Conservation (phyloP, 2,113 vertebrate species). For the Pleuronectes platessa region DNA sequence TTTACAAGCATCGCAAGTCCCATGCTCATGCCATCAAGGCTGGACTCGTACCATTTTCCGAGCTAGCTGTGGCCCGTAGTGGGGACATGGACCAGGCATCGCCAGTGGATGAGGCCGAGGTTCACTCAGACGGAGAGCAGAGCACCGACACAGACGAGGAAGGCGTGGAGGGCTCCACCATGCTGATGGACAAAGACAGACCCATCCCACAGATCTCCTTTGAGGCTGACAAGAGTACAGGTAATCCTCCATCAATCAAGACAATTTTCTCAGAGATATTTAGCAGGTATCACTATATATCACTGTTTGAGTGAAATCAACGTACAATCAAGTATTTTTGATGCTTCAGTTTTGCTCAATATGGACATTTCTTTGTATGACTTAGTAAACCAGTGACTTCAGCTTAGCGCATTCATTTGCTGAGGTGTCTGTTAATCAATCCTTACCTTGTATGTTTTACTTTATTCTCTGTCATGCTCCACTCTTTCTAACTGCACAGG, state of each 20-base stretch:
- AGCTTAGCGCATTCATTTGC: neutral
- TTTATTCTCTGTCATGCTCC: neutral
- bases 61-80: slow-evolving; percentile 86
- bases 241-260: slow-evolving; percentile 32
- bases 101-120: slow-evolving; percentile 90
- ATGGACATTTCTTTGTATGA: neutral
- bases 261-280: too few species aligned
- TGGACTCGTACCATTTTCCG: slow-evolving; percentile 95
- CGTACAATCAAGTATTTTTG: too few species aligned
- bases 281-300: too few species aligned
- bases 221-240: slow-evolving; percentile 82
- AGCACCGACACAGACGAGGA: slow-evolving; percentile 99
- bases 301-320: too few species aligned
- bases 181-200: slow-evolving; percentile 86
- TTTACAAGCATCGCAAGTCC: slow-evolving; percentile 99
- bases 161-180: slow-evolving; percentile 84
- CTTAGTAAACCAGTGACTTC: neutral
- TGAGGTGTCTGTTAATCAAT: neutral
- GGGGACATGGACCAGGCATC: slow-evolving; percentile 90
- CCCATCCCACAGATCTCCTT: slow-evolving; percentile 87
- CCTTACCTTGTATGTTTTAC: neutral
- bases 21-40: slow-evolving; percentile 99
- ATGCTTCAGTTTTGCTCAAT: too few species aligned
- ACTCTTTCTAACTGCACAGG: slow-evolving; percentile 39
- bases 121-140: slow-evolving; percentile 96